Conservation (phyloP, 1,140 invertebrate genomes). For the Neelides sp. region DNA sequence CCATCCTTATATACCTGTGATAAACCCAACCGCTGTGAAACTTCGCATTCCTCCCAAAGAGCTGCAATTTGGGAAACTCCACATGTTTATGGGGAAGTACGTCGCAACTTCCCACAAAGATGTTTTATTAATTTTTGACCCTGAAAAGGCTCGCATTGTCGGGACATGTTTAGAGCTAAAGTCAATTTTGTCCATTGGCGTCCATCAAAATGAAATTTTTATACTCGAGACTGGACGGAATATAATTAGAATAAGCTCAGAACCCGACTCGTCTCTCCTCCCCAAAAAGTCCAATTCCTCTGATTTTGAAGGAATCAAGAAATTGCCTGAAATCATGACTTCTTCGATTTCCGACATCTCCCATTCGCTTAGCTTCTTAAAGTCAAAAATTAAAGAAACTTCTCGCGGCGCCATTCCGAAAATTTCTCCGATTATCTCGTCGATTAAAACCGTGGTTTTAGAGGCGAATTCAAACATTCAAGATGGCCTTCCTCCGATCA, state of each 20-base stretch:
- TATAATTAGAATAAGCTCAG: conserved; percentile 49
- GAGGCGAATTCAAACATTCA: conserved; percentile 21
- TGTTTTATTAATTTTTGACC: conserved; percentile 60
- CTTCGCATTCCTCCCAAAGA: conserved; percentile 33
- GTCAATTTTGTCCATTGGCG: conserved; percentile 45
- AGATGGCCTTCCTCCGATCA: conserved; percentile 15
- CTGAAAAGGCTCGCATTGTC: conserved; percentile 42
- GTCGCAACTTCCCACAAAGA: conserved; percentile 60
- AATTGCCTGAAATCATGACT: conserved; percentile 7
- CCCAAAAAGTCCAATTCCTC: conserved; percentile 1
- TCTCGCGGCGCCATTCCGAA: conserved; percentile 12
- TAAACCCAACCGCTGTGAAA: conserved; percentile 48
- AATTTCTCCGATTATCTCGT: conserved; percentile 10
- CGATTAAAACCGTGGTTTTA: conserved; percentile 19
- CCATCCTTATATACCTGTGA: conserved; percentile 49
- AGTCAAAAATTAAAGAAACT: conserved; percentile 23
- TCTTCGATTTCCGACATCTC: conserved; percentile 12
- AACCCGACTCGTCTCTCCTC: conserved; percentile 23
- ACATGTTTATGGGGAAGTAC: conserved; percentile 50
- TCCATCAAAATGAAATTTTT: conserved; percentile 64
- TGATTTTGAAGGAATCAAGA: background rate
- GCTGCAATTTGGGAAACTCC: conserved; percentile 52
- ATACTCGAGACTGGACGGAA: conserved; percentile 54
- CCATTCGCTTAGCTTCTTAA: conserved; percentile 11
- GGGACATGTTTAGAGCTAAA: conserved; percentile 38